Evolutionary conservation across 2,888 invertebrate species (phyloP).

Genomic region (Rambutsinella grinnellia): DNA sequence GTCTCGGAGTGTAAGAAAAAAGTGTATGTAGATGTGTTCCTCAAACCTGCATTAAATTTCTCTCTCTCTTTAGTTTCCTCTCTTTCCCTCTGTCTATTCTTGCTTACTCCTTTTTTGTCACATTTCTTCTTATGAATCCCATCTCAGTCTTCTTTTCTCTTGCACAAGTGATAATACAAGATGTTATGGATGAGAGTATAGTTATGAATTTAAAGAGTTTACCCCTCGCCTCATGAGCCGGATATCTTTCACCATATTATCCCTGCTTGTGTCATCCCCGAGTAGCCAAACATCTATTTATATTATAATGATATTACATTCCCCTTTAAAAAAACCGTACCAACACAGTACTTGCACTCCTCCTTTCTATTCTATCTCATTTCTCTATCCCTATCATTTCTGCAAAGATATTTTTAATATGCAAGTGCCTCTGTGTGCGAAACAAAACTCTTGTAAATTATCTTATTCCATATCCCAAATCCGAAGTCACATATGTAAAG

Average conservation of each 20-base stretch:
- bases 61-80: slow-evolving; percentile 14
- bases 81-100: slow-evolving; percentile 6
- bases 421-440: slow-evolving; percentile 37
- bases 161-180: neutral
- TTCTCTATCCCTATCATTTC: neutral
- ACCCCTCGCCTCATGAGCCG: neutral
- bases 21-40: too few relatives aligned
- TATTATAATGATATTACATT: too few relatives aligned
- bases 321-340: too few relatives aligned
- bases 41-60: slow-evolving; percentile 6
- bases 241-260: neutral
- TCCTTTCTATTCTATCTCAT: neutral
- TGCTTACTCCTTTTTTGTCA: neutral
- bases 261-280: neutral
- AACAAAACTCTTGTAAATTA: too few relatives aligned
- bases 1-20: too few relatives aligned
- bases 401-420: slow-evolving; percentile 27
- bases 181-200: neutral
- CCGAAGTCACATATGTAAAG: slow-evolving; percentile 7
- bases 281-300: too few relatives aligned
- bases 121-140: slow-evolving; percentile 11
- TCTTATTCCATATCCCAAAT: neutral
- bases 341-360: too few relatives aligned
- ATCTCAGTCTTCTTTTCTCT: neutral
- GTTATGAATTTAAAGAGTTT: neutral